Percentiles rank a stretch among this genome's conserved stretches.
Conservation (phyloP, 2,113 vertebrate genomes). For the Ctenomys sociabilis region DNA sequence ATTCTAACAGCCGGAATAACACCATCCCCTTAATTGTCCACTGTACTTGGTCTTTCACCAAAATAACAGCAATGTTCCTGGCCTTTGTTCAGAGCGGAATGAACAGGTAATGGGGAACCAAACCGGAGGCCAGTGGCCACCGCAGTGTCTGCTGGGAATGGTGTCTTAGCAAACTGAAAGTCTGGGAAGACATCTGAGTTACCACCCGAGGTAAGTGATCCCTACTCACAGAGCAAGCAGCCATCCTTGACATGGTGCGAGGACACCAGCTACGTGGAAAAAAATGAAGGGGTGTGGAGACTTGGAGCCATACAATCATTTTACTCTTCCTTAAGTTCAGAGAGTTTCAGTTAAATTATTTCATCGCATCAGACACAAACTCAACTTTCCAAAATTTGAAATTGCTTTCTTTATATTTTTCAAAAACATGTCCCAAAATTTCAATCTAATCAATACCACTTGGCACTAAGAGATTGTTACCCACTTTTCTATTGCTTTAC, state of each 20-base stretch:
- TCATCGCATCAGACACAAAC: not conserved
- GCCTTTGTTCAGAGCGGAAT: not conserved
- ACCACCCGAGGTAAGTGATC: not conserved
- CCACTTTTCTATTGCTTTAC: not conserved
- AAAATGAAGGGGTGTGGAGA: not conserved
- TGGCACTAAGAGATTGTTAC: not conserved
- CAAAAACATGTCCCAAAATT: not conserved
- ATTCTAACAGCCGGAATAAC: not conserved
- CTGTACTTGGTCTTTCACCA: not conserved
- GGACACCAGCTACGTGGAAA: not conserved
- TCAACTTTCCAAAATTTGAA: not conserved
- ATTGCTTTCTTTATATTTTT: slow-evolving; percentile 47
- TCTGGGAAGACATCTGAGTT: not conserved
- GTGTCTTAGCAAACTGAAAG: not conserved
- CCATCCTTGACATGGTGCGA: not conserved
- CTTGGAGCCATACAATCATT: not conserved
- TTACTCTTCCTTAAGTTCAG: not conserved
- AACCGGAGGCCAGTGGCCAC: not conserved
- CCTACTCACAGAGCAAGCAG: not conserved
- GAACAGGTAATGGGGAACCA: not conserved
- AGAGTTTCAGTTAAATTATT: not conserved
- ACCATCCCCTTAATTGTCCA: not conserved
- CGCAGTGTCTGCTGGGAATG: not conserved
- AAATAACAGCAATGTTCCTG: not conserved
- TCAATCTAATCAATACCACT: not conserved